Conservation (phyloP, 2,113 vertebrate species). For the Echinops telfairi region DNA sequence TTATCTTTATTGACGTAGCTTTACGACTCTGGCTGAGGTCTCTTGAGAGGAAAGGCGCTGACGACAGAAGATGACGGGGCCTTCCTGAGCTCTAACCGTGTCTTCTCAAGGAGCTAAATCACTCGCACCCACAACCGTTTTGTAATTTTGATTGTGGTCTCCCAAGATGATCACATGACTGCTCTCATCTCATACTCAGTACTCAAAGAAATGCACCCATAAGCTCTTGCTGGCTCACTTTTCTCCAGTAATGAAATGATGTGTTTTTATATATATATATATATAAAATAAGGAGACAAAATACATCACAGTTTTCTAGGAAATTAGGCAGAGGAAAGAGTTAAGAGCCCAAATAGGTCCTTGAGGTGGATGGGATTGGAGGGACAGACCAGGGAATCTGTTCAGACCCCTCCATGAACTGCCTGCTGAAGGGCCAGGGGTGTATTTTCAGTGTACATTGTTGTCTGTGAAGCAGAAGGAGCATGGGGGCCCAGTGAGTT, state of each 20-base stretch:
- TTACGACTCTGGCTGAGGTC: neutral
- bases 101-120: neutral
- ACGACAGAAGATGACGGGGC: neutral
- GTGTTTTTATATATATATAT: neutral
- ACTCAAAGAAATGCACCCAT: neutral
- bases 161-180: neutral
- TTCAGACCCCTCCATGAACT: no score
- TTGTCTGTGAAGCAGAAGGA: neutral
- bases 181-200: accelerated
- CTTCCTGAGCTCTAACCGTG: neutral
- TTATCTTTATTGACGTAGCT: neutral
- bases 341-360: accelerated
- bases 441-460: neutral
- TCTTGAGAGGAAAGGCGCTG: neutral
- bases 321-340: neutral
- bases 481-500: no score
- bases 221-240: accelerated
- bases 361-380: neutral
- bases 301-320: neutral
- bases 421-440: neutral
- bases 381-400: neutral
- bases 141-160: neutral
- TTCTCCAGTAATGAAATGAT: neutral
- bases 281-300: no score
- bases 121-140: accelerated